These are phyloP conservation scores for Torymus auratus DNA, from an alignment of 2,888 invertebrate genomes.

Conservation along the genomic window DNA sequence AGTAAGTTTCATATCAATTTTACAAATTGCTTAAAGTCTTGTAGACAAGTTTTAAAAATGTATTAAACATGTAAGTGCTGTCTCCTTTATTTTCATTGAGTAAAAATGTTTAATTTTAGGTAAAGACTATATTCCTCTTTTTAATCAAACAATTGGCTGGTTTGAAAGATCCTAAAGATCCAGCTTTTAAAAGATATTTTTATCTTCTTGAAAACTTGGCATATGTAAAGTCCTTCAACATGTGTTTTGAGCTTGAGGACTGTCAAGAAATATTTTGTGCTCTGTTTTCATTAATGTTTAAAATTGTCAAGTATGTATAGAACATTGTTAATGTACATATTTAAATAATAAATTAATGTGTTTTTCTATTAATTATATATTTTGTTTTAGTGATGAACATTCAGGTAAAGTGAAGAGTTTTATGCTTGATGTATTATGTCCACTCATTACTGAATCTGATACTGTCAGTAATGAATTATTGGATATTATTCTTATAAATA, in stretches of 20 bases:
- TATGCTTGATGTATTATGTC: conserved; percentile 96
- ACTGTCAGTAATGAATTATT: conserved; percentile 95
- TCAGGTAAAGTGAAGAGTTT: conserved; percentile 97
- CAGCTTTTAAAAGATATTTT: conserved; percentile 98
- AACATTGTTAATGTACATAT: not conserved
- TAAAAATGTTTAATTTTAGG: conserved; percentile 67
- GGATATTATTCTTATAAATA: conserved; percentile 94
- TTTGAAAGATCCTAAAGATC: conserved; percentile 96
- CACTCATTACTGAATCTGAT: conserved; percentile 96
- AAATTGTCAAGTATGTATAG: conserved; percentile 92
- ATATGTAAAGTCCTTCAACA: conserved; percentile 98
- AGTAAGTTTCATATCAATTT: conserved; percentile 76
- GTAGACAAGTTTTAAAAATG: not conserved
- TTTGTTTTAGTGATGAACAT: conserved; percentile 89
- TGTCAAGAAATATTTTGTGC: conserved; percentile 97
- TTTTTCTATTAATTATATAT: conserved; percentile 19
- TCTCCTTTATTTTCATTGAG: conserved; percentile 16
- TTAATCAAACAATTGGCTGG: conserved; percentile 95
- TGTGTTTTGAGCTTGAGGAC: conserved; percentile 98
- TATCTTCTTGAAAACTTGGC: conserved; percentile 97
- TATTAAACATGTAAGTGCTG: not conserved
- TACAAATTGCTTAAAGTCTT: not conserved
- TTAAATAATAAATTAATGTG: not conserved
- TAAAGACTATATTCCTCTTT: conserved; percentile 92
- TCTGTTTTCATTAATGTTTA: conserved; percentile 95